These are phyloP conservation scores for Acanthisitta chloris DNA, from an alignment of 2,113 vertebrate genomes.

Conservation along the genomic window DNA sequence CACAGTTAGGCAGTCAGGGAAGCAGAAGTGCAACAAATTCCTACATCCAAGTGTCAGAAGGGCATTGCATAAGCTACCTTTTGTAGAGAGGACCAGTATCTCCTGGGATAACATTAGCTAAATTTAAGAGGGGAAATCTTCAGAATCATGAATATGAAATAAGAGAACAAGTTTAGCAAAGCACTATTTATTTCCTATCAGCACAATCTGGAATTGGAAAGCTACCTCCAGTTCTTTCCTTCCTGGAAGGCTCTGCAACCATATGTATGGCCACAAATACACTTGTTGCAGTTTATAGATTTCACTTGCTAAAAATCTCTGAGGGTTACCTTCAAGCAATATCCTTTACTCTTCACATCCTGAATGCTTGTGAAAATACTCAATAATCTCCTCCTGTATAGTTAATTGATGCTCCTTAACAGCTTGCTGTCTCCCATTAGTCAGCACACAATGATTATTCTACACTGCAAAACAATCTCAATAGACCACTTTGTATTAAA, in stretches of 20 bases:
- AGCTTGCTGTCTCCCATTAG: slow-evolving; percentile 51
- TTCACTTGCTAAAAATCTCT: not conserved
- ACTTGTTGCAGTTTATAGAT: not conserved
- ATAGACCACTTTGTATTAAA: slow-evolving; percentile 43
- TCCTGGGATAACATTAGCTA: not conserved
- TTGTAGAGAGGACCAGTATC: not conserved
- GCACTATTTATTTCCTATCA: not conserved
- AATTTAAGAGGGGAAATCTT: not conserved
- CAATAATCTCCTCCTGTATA: slow-evolving; percentile 3
- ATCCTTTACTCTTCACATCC: not conserved
- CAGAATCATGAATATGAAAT: not conserved
- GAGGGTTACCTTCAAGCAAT: not conserved
- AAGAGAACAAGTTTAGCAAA: not conserved
- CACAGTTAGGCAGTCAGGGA: not conserved
- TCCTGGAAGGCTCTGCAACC: not conserved
- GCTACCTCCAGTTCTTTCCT: not conserved
- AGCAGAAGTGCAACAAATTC: not conserved
- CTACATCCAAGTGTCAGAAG: not conserved
- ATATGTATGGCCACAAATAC: not conserved
- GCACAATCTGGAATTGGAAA: not conserved
- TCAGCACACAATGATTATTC: slow-evolving; percentile 26
- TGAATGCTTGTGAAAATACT: not conserved
- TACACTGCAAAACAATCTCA: slow-evolving; percentile 42
- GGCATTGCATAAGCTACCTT: too few relatives aligned
- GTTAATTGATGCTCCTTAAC: slow-evolving; percentile 51